Evolutionary conservation across 1,140 invertebrate species (phyloP), one percentile per base, ranked within the genome.

Genomic region (Branchinecta lindahli): DNA sequence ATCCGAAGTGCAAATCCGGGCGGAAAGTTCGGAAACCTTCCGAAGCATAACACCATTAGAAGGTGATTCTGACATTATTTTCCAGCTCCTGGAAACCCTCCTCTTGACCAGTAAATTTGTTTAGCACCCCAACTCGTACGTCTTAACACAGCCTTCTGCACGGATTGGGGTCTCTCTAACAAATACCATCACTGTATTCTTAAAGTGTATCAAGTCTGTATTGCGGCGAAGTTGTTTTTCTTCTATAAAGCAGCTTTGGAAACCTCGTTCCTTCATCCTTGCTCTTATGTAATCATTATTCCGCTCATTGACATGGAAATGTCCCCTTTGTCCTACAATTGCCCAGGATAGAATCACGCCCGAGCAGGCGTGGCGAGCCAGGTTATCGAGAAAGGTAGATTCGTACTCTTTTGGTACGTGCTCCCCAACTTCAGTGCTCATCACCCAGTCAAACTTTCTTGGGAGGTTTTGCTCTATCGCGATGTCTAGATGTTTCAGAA

Each of bases 361-460:
- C 9, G 47, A 44, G 15, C 52, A 70, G 10, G 18, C 65, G 44
- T 45, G 21, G 3, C 44, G 7, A 21, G 47, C 18, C 21, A 72
- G 20, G 20, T 72, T 72, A 15, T 45, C 20, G 15, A 72, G 61
- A 44, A 61, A 72, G 8, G 45, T 70, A 10, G 46, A 20, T 70
- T 72, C 71, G 45, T 61, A 72, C 46, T 72, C 71, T 46, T 20
- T 72, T n/a, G 71, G 71, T 18, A 72, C 45, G 46, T 72, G 71
- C 71, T 72, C 68, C 18, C 71, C 71, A 3, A 72, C 71, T 66
- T 72, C 68, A n/a, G 70, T 20, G 15, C 68, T 70, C 46, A 72
- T 21, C 46, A 70, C 68, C 71, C 71, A 72, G 47, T 72, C 71
- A 46, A 45, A 69, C 18, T 61, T 61, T 15, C 52, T 2, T 15